Evolutionary conservation across 2,888 invertebrate genomes (phyloP), one percentile per base, ranked within the genome.

Genomic region (Mechanitis mazaeus): DNA sequence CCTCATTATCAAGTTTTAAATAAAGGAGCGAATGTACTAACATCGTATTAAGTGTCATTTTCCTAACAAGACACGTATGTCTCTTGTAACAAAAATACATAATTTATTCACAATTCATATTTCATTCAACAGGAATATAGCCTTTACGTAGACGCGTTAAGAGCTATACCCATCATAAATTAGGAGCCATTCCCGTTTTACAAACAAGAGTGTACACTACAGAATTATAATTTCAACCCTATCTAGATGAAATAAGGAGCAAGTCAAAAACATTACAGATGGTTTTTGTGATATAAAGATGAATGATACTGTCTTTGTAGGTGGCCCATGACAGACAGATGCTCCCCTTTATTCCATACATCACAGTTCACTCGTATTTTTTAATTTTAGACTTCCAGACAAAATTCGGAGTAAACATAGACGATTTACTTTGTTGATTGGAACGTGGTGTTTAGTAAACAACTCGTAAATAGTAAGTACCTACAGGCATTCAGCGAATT

Each of bases 251-350:
- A 54, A 65, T 70, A 69, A 64, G 56, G 55, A 11, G 35, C 11
- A 47, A 38, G 5, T 11, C 6, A 35, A 11, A 56, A 33, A 63
- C 11, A 60, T 50, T 33, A 45, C 53, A 55, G 46, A 58, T 47
- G 58, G 57, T 58, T 54, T 66, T 62, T 42, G 31, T 55, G 28
- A 60, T 74, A 85, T 87, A 86, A 86, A 87, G 87, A 87, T 84
- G 85, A 86, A 88, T 87, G 84, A 79, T 76, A 69, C 74, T 81
- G 83, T 83, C 85, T 79, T 76, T 72, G 78, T 84, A 82, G 87
- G 85, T 86, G 86, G 87, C 83, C 85, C 78, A 75, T 86, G 87
- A 87, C 81, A 81, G 85, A 85, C 85, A 84, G 85, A 83, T 83
- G 84, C 75, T 82, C 77, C 75, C 77, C 81, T 85, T 78, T 72